These are phyloP conservation scores for Geophilus truncorum DNA, from an alignment of 2,888 invertebrate species.

Conservation along the genomic window DNA sequence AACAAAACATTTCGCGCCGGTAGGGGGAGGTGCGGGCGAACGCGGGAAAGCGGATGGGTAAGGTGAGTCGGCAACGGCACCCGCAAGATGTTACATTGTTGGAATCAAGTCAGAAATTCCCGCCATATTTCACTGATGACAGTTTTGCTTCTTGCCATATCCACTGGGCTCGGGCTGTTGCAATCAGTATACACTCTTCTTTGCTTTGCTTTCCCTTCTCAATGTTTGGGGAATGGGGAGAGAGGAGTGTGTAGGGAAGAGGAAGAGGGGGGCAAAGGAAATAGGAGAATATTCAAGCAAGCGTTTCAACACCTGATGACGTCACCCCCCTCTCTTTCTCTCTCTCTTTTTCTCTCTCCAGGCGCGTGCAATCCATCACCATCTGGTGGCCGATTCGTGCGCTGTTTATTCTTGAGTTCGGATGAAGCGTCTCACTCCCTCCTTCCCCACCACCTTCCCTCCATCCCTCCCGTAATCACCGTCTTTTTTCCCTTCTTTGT, in stretches of 20 bases:
- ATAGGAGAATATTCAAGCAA: constrained; percentile 6
- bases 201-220: neutral
- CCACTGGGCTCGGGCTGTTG: constrained; percentile 3
- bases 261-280: neutral
- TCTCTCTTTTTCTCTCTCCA: neutral
- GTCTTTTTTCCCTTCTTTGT: constrained; percentile 19
- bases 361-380: constrained; percentile 20
- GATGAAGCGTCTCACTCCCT: neutral
- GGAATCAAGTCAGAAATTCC: constrained; percentile 20
- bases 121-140: constrained; percentile 15
- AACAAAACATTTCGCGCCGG: constrained; percentile 18
- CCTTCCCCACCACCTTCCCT: neutral
- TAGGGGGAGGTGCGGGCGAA: neutral
- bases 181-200: neutral
- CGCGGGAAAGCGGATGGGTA: neutral
- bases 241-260: too few relatives aligned
- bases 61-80: constrained; percentile 10
- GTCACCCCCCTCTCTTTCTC: neutral
- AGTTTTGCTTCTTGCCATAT: constrained; percentile 10
- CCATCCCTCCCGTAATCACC: constrained; percentile 10
- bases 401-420: constrained; percentile 16
- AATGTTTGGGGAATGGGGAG: neutral
- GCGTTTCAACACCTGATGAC: constrained; percentile 20
- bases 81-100: constrained; percentile 20
- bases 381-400: constrained; percentile 19